A percentile compares a stretch with the other conserved stretches of the same genome.
Evolutionary conservation across 1,140 invertebrate species (phyloP).

Genomic region (Proales similis): DNA sequence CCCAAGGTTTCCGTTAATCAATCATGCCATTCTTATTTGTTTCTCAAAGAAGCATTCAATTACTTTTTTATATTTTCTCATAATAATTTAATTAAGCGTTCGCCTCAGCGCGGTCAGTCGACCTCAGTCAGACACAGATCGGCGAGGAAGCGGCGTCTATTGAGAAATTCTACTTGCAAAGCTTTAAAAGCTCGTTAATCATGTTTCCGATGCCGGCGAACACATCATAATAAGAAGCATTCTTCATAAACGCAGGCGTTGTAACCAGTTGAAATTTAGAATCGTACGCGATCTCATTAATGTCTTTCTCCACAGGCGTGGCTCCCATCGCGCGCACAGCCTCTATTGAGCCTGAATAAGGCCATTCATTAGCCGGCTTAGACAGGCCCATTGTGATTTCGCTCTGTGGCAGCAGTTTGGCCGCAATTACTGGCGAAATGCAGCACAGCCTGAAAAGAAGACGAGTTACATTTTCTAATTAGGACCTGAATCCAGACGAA

Average conservation of each 20-base stretch:
- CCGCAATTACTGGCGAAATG: slow-evolving; percentile 59
- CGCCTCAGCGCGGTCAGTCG: too few relatives aligned
- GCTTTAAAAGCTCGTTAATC: slow-evolving; percentile 47
- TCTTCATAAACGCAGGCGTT: slow-evolving; percentile 61
- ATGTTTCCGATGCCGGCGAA: slow-evolving; percentile 59
- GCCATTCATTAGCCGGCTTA: slow-evolving; percentile 54
- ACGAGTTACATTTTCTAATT: too few relatives aligned
- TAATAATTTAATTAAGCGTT: too few relatives aligned
- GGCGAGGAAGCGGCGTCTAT: too few relatives aligned
- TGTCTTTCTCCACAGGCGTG: slow-evolving; percentile 51
- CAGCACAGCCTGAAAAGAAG: too few relatives aligned
- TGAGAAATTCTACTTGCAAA: too few relatives aligned
- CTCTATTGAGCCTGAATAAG: slow-evolving; percentile 57
- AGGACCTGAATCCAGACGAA: slow-evolving; percentile 40
- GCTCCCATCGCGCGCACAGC: slow-evolving; percentile 56
- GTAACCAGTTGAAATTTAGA: slow-evolving; percentile 57
- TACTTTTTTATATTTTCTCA: too few relatives aligned
- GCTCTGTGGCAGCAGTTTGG: slow-evolving; percentile 55
- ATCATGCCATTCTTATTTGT: too few relatives aligned
- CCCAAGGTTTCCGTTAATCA: too few relatives aligned
- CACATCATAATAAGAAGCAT: slow-evolving; percentile 54
- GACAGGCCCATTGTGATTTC: slow-evolving; percentile 58
- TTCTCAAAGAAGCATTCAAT: too few relatives aligned
- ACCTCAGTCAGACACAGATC: too few relatives aligned
- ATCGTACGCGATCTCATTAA: slow-evolving; percentile 55